These are phyloP conservation scores for Crematogaster levior DNA, from an alignment of 2,888 invertebrate genomes.

Conservation along the genomic window DNA sequence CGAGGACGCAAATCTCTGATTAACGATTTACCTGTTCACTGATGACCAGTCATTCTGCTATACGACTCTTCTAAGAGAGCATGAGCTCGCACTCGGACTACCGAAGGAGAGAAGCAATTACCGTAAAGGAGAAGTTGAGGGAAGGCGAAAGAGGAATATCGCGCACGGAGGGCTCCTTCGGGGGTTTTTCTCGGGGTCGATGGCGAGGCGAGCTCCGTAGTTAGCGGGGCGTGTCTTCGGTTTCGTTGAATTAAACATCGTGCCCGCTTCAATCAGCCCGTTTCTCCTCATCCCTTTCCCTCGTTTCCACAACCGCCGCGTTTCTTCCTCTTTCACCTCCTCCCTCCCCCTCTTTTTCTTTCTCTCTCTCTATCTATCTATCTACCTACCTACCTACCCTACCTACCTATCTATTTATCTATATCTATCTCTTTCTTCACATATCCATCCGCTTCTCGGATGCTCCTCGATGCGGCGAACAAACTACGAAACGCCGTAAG, in stretches of 20 bases:
- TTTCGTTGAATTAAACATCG: slow-evolving; percentile 83
- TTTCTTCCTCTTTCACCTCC: slow-evolving; percentile 1
- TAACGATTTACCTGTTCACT: slow-evolving; percentile 1
- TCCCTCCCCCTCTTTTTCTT: background rate
- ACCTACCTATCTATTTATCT: too few relatives aligned
- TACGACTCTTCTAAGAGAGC: slow-evolving; percentile 6
- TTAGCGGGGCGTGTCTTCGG: slow-evolving; percentile 81
- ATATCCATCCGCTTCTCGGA: slow-evolving; percentile 22
- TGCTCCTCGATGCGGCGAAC: slow-evolving; percentile 48
- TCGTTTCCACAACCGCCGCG: slow-evolving; percentile 3
- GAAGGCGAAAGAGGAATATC: slow-evolving; percentile 64
- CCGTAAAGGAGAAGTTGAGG: slow-evolving; percentile 65
- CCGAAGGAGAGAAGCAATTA: slow-evolving; percentile 72
- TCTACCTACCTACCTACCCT: too few relatives aligned
- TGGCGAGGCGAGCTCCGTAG: slow-evolving; percentile 73
- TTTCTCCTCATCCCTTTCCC: slow-evolving; percentile 59
- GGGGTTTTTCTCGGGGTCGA: slow-evolving; percentile 64
- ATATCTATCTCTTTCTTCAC: background rate
- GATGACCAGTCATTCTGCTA: slow-evolving; percentile 9
- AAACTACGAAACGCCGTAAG: slow-evolving; percentile 26
- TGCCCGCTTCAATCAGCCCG: slow-evolving; percentile 80
- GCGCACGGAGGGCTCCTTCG: slow-evolving; percentile 52
- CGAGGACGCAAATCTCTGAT: slow-evolving; percentile 28
- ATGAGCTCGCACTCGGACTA: slow-evolving; percentile 53
- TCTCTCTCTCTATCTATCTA: background rate